A percentile compares a stretch with the other conserved stretches of the same genome.
These are phyloP conservation scores for Ctenopoma kingsleyae DNA, from an alignment of 2,797 vertebrate genomes.

Conservation along the genomic window DNA sequence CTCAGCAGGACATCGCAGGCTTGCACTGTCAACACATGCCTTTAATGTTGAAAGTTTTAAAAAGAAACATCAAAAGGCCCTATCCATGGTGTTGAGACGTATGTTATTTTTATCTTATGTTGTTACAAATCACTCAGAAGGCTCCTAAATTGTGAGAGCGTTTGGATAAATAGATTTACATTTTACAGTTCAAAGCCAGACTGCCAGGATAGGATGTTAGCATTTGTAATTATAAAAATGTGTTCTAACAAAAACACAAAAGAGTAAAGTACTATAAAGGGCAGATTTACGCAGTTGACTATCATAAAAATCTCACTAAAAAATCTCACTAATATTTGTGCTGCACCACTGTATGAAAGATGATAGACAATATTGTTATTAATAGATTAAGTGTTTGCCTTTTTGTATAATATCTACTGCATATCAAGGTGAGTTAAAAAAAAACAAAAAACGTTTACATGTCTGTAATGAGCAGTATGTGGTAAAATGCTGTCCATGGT, in stretches of 20 bases:
- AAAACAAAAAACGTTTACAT: not conserved
- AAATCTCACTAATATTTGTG: constrained; percentile 12
- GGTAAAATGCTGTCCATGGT: constrained; percentile 10
- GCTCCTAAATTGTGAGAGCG: constrained; percentile 8
- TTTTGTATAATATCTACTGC: not conserved
- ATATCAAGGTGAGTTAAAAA: not conserved
- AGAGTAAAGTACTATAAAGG: constrained; percentile 17
- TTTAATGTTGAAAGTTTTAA: constrained; percentile 64
- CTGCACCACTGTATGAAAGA: not conserved
- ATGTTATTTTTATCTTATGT: constrained; percentile 53
- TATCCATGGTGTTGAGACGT: constrained; percentile 27
- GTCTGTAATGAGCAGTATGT: not conserved
- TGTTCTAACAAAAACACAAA: constrained; percentile 45
- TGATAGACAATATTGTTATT: not conserved
- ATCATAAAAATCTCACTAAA: constrained; percentile 8
- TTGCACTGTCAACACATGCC: constrained; percentile 56
- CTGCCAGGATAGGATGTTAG: constrained; percentile 18
- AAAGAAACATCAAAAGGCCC: constrained; percentile 66
- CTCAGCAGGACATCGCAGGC: constrained; percentile 62
- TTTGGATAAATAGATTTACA: constrained; percentile 36
- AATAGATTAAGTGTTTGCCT: no score
- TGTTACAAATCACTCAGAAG: constrained; percentile 45
- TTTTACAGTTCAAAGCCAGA: constrained; percentile 56
- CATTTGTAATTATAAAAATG: constrained; percentile 22
- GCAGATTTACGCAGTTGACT: not conserved